Conservation (phyloP, 2,797 vertebrate genomes). For the Syngnathus rostellatus region DNA sequence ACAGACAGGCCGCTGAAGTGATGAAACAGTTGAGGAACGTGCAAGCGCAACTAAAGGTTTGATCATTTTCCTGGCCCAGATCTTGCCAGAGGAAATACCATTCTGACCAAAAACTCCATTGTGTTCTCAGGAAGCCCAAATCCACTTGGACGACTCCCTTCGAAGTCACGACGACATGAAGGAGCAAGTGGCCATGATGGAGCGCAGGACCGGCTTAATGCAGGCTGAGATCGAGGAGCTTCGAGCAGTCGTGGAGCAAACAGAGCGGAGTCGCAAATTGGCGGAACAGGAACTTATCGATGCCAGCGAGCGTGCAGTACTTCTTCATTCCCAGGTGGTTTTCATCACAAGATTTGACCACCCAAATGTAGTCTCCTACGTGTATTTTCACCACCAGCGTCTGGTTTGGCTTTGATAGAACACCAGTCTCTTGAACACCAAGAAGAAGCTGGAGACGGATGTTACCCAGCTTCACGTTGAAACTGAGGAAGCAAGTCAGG, state of each 20-base stretch:
- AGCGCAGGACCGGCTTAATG: slow-evolving; percentile 74
- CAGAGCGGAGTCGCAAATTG: slow-evolving; percentile 40
- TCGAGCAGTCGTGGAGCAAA: slow-evolving; percentile 51
- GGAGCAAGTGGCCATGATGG: slow-evolving; percentile 78
- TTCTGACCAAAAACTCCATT: not conserved
- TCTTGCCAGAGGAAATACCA: not conserved
- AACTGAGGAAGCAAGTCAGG: slow-evolving; percentile 72
- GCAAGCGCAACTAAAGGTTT: slow-evolving; percentile 82
- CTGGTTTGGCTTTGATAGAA: slow-evolving; percentile 59
- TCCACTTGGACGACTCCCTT: slow-evolving; percentile 77
- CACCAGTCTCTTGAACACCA: slow-evolving; percentile 59
- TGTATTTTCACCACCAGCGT: not conserved
- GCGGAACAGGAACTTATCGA: slow-evolving; percentile 50
- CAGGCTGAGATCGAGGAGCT: slow-evolving; percentile 83
- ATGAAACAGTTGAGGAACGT: slow-evolving; percentile 79
- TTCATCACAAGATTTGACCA: not conserved
- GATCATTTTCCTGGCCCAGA: not conserved
- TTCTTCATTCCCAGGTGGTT: slow-evolving; percentile 47
- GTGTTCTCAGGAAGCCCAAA: slow-evolving; percentile 71
- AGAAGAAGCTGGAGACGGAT: slow-evolving; percentile 76
- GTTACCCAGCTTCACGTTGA: slow-evolving; percentile 71
- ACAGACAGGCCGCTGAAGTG: slow-evolving; percentile 74
- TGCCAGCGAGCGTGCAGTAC: slow-evolving; percentile 62
- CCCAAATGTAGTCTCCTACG: not conserved
- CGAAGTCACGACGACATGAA: slow-evolving; percentile 77